A percentile compares a stretch with the other conserved stretches of the same genome.
Conservation (phyloP, 1,140 invertebrate species). For the Brachystomella parvula region DNA sequence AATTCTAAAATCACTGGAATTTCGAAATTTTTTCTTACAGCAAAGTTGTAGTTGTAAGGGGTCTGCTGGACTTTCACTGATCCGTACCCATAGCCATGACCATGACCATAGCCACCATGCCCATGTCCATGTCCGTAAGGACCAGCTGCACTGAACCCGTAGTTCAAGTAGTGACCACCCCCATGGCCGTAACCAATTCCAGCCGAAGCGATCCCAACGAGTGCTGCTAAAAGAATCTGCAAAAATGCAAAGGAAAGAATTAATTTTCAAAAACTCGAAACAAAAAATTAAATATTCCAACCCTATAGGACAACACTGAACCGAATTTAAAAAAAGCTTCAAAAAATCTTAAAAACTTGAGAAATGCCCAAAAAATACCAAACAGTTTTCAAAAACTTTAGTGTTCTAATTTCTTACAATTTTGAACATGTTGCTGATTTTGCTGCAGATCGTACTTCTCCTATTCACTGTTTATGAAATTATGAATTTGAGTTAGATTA, state of each 20-base stretch:
- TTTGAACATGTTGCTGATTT: conserved; percentile 15
- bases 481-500: background rate
- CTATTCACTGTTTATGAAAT: too few relatives aligned
- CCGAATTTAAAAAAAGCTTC: too few relatives aligned
- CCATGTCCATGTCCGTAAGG: background rate
- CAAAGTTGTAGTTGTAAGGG: too few relatives aligned
- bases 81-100: background rate
- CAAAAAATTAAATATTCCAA: background rate
- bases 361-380: too few relatives aligned
- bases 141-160: background rate
- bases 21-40: too few relatives aligned
- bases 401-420: conserved; percentile 17
- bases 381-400: too few relatives aligned
- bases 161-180: background rate
- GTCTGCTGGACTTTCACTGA: conserved; percentile 12
- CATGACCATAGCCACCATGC: conserved; percentile 3
- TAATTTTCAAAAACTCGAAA: background rate
- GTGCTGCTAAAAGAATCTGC: conserved; percentile 15
- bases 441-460: too few relatives aligned
- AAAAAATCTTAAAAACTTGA: too few relatives aligned
- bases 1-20: too few relatives aligned
- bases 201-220: background rate
- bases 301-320: background rate
- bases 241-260: background rate
- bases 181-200: background rate